phyloP scores from a whole-genome alignment of 2,888 invertebrate species.

The Steinernema carpocapsae region DNA sequence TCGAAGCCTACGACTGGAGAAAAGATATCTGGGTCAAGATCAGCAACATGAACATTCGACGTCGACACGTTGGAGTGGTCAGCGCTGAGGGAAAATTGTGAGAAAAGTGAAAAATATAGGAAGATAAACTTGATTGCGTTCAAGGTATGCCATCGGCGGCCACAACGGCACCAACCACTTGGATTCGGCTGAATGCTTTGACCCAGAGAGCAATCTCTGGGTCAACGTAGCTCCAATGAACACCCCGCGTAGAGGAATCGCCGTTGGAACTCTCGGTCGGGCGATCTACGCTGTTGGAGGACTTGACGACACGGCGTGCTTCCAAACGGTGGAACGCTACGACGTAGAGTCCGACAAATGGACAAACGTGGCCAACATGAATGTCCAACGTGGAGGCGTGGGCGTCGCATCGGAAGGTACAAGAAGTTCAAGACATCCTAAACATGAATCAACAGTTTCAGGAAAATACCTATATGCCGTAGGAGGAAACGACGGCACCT shows the following conservation, averaged over 20 bases:
- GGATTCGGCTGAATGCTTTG: conserved; percentile 71
- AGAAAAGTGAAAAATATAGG: neutral
- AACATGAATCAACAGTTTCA: neutral
- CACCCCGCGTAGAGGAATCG: conserved; percentile 71
- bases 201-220: conserved; percentile 71
- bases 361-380: conserved; percentile 71
- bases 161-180: conserved; percentile 72
- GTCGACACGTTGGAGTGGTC: conserved; percentile 72
- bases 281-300: conserved; percentile 73
- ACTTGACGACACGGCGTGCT: conserved; percentile 27
- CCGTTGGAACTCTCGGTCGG: conserved; percentile 71
- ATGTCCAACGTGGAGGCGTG: conserved; percentile 72
- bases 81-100: conserved; percentile 69
- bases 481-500: conserved; percentile 72
- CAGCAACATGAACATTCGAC: conserved; percentile 71
- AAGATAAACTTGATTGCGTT: no score
- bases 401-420: conserved; percentile 70
- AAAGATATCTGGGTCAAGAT: conserved; percentile 71
- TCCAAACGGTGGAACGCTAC: conserved; percentile 68
- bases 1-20: conserved; percentile 72
- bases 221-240: conserved; percentile 70
- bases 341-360: conserved; percentile 71
- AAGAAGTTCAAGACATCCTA: neutral
- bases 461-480: conserved; percentile 70
- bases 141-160: conserved; percentile 72